Evolutionary conservation across 2,888 invertebrate genomes (phyloP), one percentile per base, ranked within the genome.

Genomic region (Xestia c-nigrum): DNA sequence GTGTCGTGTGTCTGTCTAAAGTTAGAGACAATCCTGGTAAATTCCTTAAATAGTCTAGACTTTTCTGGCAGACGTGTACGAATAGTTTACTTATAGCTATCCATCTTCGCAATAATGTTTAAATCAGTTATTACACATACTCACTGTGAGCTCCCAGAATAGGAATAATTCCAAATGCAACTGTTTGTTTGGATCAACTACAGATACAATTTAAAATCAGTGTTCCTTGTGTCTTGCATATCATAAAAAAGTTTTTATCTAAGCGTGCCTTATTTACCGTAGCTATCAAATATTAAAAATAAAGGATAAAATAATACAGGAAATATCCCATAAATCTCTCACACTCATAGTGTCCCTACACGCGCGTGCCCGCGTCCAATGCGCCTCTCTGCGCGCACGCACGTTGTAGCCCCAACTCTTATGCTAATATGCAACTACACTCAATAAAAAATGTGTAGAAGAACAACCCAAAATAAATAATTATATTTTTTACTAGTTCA

Each of bases 331-430:
- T 75, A 73, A 68, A 79, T 63, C 52, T 38, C 0, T 21, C 6
- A 31, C 40, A 16, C 24, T 24, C 67, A 81, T 84, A 24, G 0
- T 10, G 12, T 14, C 76, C 75, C 71, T 76, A 88, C 70, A 50
- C 76, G 88, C 89, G 89, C 92, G 91, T 91, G 91, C 89, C 87
- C 85, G 89, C 84, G 78, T 72, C 91, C 86, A 91, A 91, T 91
- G 89, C 80, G 73, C 71, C 65, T 75, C 66, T 61, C 72, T 79
- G 89, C 89, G 87, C 78, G 63, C 79, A 89, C 89, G 90, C 91
- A 91, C 91, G 89, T 81, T 72, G 76, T 80, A 57, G 70, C 76
- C 72, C 78, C 63, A 80, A 83, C 70, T 85, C 64, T 68, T 82
- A 84, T 85, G 86, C 84, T 88, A 86, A 86, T 87, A 80, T 73